Percentiles rank a stretch among this genome's conserved stretches.
Evolutionary conservation across 2,113 vertebrate species (phyloP).

Genomic region (Upupa epops): DNA sequence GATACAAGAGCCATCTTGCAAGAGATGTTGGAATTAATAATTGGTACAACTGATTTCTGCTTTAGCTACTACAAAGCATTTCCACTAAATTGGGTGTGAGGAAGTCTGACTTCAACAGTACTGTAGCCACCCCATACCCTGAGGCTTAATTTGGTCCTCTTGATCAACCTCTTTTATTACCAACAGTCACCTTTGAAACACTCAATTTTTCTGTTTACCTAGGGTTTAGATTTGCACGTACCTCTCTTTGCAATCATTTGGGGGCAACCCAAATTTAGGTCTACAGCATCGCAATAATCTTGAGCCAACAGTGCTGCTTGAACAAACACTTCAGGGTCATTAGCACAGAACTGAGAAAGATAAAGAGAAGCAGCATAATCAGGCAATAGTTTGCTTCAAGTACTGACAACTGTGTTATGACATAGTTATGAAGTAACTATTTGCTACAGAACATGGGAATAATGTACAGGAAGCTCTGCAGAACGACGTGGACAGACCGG

Average conservation of each 20-base stretch:
- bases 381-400: neutral
- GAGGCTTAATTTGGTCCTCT: neutral
- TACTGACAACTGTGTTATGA: neutral
- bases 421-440: neutral
- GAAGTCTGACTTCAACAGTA: neutral
- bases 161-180: neutral
- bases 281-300: conserved; percentile 93
- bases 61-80: neutral
- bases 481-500: too few relatives aligned
- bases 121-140: neutral
- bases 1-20: neutral
- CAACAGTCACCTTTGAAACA: neutral
- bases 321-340: conserved; percentile 94
- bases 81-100: neutral
- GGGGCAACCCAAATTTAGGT: conserved; percentile 94
- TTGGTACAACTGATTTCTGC: neutral
- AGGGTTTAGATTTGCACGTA: conserved; percentile 33
- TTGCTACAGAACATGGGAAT: neutral
- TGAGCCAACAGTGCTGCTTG: conserved; percentile 91
- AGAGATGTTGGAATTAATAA: neutral
- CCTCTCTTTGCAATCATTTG: conserved; percentile 99
- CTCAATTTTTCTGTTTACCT: neutral
- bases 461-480: too few relatives aligned
- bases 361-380: neutral
- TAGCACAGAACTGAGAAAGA: conserved; percentile 93